Evolutionary conservation across 2,113 vertebrate species (phyloP), one percentile per base, ranked within the genome.

Genomic region (Callithrix jacchus): DNA sequence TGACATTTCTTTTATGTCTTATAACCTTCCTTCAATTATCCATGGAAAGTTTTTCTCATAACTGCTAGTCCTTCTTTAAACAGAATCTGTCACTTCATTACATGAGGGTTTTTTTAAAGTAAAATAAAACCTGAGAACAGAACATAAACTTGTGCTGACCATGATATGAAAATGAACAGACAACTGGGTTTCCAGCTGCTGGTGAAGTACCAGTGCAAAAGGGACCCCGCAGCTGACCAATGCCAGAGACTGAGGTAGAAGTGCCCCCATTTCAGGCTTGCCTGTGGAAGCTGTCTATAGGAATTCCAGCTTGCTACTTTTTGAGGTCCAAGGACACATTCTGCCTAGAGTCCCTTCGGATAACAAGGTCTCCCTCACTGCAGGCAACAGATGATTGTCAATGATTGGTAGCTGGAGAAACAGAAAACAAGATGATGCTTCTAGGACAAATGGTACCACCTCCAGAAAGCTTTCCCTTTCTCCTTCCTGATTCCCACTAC

Each of bases 21-120:
- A 64, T 2, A 95, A 91, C 83, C 70, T 93, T 91, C 54, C 37
- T 49, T 49, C 30, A 25, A 20, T 73, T 30, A 47, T 85, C 84
- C 79, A 85, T 10, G 76, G 56, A 82, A 86, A 93, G 40, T 27
- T 94, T 96, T 97, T 95, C 89, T 96, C 87, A 20, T 61, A 84
- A 76, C 27, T 89, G 71, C 82, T 27, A 81, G 47, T 76, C 61
- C 16, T 85, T 45, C 52, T 23, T 81, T 84, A 52, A 45, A 85
- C 64, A 93, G 45, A 91, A 79, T 87, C 21, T 37, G 85, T 90
- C 20, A 45, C 27, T 90, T 95, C 9, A 71, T 94, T 76, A 87
- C 74, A 73, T 47, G 45, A 85, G 77, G 25, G 6, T 64, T 93
- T 42, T 37, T 93, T 85, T 83, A 8, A 95, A 87, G 91, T 87